Base-by-base conservation (phyloP, 1,140 invertebrate species). In the Copidosoma floridanum region DNA sequence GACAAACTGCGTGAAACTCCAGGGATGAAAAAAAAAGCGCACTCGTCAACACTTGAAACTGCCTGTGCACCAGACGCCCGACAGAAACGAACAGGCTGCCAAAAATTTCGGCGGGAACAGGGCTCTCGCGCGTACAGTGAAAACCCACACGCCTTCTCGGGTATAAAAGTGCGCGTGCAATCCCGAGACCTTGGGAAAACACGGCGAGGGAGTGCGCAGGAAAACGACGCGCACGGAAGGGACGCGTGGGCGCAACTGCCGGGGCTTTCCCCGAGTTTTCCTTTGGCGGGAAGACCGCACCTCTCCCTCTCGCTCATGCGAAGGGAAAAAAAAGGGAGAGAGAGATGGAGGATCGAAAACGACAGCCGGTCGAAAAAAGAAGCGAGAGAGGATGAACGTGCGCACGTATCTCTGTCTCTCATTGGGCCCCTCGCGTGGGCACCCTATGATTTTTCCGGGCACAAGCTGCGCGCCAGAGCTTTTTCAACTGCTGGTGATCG, bases 181-280 rank as follows among this genome's bases (percentile, higher is more conserved):
- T 27, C 6, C 16, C 37, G 11, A 14, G 6, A 56, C 35, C 14
- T 56, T 14, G 12, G 0, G 48, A 38, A 47, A 27, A n/a, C n/a
- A n/a, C n/a, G n/a, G n/a, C n/a, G n/a, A n/a, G n/a, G n/a, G n/a
- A n/a, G n/a, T n/a, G 12, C 12, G 12, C 29, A 12, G 29, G 12
- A 47, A 20, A 23, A 23, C 65, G 65, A 55, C 47, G 47, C 50
- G 46, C 32, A 18, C 56, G 5, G 47, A 20, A 65, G 21, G 53
- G 63, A 58, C 47, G 71, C 64, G 68, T 70, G 66, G 67, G 66
- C 57, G 68, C 64, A 47, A 73, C 71, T 74, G 67, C 71, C 51
- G 46, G 43, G 18, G 51, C 44, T 35, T 53, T 32, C 43, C 11
- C 7, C 29, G 41, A 54, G 40, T 64, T 64, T 64, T 64, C 57